Evolutionary conservation across 2,797 vertebrate genomes (phyloP).

Genomic region (Rhabdomys pumilio): DNA sequence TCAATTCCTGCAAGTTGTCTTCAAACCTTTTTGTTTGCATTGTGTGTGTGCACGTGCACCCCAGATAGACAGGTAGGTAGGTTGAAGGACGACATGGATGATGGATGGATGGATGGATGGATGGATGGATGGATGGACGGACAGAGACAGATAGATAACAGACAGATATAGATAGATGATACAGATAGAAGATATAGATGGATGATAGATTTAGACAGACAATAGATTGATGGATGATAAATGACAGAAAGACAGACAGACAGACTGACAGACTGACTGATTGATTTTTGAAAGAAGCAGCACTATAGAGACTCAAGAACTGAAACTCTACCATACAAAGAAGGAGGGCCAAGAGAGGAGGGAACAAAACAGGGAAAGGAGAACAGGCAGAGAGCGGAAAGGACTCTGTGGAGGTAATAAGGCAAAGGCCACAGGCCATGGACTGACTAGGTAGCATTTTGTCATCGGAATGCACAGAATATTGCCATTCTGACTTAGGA

Average conservation of each 20-base stretch:
- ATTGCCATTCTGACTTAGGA: slow-evolving; percentile 19
- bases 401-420: neutral
- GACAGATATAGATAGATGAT: neutral
- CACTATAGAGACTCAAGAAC: neutral
- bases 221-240: no score
- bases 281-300: neutral
- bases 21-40: neutral
- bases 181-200: neutral
- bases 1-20: neutral
- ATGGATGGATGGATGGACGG: neutral
- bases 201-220: neutral
- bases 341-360: neutral
- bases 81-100: neutral
- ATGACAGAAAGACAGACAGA: neutral
- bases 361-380: neutral
- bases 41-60: no score
- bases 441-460: neutral
- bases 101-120: no score
- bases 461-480: neutral
- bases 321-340: neutral
- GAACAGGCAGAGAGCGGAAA: neutral
- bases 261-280: neutral
- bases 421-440: neutral
- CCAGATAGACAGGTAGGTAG: no score
- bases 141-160: neutral